These are phyloP conservation scores for Leptinotarsa texana DNA, from an alignment of 1,140 invertebrate genomes.

Conservation along the genomic window DNA sequence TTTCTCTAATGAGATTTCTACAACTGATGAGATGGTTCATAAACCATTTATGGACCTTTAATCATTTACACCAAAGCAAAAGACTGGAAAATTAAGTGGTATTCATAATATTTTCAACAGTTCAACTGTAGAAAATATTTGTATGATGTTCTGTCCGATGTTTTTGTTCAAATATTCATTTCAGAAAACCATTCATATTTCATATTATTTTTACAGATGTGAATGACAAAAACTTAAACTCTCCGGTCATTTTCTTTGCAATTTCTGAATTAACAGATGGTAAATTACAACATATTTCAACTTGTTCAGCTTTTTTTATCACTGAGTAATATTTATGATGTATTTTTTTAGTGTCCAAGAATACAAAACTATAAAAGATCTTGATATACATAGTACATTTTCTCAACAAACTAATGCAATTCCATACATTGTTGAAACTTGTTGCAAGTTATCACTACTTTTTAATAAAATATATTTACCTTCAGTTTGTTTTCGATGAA, in stretches of 20 bases:
- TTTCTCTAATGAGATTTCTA: no score
- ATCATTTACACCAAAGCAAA: no score
- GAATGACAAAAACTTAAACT: constrained; percentile 9
- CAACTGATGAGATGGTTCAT: no score
- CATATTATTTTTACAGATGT: no score
- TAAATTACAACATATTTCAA: constrained; percentile 9
- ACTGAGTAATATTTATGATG: background rate
- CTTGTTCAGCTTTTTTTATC: background rate
- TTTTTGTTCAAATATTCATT: no score
- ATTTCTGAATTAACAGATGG: background rate
- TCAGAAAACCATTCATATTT: no score
- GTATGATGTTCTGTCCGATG: no score
- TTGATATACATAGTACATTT: background rate
- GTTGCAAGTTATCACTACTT: background rate
- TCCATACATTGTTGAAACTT: background rate
- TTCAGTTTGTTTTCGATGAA: constrained; percentile 44
- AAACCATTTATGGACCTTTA: no score
- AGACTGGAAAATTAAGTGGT: no score
- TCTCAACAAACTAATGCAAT: background rate
- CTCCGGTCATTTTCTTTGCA: background rate
- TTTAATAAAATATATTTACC: constrained; percentile 33
- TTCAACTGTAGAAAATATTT: no score
- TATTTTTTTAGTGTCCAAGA: background rate
- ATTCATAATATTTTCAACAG: no score
- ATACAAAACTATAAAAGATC: background rate